Evolutionary conservation across 1,140 invertebrate species (phyloP).

Genomic region (Achatina immaculata): DNA sequence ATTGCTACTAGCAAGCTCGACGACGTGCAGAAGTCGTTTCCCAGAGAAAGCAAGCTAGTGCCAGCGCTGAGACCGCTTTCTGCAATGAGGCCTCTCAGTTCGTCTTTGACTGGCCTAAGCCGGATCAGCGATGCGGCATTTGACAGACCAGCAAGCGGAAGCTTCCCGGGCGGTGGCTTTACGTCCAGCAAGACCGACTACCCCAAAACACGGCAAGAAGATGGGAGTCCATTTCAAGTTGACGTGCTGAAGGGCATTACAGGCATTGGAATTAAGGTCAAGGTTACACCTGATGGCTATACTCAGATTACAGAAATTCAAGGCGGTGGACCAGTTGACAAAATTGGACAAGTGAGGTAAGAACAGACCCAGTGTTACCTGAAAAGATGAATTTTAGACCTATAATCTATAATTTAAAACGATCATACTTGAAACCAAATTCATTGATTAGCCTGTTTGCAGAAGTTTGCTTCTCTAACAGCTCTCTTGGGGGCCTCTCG

Average conservation of each 20-base stretch:
- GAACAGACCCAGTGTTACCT: too few relatives aligned
- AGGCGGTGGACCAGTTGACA: conserved; percentile 55
- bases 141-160: neutral
- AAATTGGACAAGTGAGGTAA: conserved; percentile 62
- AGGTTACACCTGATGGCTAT: conserved; percentile 50
- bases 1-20: neutral
- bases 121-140: neutral
- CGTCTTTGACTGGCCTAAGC: neutral
- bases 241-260: conserved; percentile 62
- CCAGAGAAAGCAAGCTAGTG: neutral
- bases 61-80: neutral
- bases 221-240: conserved; percentile 57
- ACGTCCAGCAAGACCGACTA: conserved; percentile 26
- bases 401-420: too few relatives aligned
- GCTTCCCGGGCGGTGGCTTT: neutral
- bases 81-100: neutral
- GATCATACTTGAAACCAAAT: too few relatives aligned
- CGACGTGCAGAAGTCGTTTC: neutral
- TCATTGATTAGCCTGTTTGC: too few relatives aligned
- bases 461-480: too few relatives aligned
- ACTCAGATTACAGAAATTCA: conserved; percentile 58
- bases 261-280: conserved; percentile 60
- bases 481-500: too few relatives aligned
- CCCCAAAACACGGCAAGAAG: conserved; percentile 46
- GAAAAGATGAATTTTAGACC: too few relatives aligned